These are phyloP conservation scores for Lasioglossum vierecki DNA, from an alignment of 2,888 invertebrate species.

Conservation along the genomic window DNA sequence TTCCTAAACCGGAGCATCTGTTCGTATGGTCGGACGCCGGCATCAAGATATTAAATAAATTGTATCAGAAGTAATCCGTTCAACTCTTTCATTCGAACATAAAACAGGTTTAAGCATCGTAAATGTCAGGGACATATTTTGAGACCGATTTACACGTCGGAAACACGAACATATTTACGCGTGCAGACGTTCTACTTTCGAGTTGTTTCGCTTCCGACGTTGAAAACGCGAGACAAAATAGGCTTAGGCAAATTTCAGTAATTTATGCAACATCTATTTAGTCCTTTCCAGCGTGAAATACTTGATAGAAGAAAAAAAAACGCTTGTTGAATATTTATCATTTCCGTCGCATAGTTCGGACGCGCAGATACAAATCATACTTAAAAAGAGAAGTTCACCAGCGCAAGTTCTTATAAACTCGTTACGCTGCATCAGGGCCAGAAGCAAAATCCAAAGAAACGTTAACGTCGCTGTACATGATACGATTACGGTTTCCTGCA, in stretches of 20 bases:
- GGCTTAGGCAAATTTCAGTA: neutral
- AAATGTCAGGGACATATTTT: slow-evolving; percentile 22
- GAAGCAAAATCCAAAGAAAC: slow-evolving; percentile 1
- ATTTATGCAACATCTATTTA: neutral
- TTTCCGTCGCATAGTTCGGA: neutral
- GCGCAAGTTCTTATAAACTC: neutral
- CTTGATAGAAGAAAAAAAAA: neutral
- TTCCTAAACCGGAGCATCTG: neutral
- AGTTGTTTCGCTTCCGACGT: neutral
- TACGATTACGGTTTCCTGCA: slow-evolving; percentile 14
- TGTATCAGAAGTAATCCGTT: neutral
- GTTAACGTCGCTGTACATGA: neutral
- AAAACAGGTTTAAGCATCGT: slow-evolving; percentile 18
- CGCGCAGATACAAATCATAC: neutral
- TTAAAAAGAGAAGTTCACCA: slow-evolving; percentile 18
- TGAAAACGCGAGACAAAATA: neutral
- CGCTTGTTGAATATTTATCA: slow-evolving; percentile 23
- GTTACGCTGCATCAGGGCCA: neutral
- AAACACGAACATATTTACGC: neutral
- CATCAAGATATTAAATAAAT: neutral
- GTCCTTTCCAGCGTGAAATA: neutral
- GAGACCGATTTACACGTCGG: neutral
- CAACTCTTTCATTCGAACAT: neutral
- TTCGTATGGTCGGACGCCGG: neutral
- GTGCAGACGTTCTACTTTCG: slow-evolving; percentile 15